Evolutionary conservation across 2,797 vertebrate species (phyloP).

Genomic region (Thripadectes ignobilis): DNA sequence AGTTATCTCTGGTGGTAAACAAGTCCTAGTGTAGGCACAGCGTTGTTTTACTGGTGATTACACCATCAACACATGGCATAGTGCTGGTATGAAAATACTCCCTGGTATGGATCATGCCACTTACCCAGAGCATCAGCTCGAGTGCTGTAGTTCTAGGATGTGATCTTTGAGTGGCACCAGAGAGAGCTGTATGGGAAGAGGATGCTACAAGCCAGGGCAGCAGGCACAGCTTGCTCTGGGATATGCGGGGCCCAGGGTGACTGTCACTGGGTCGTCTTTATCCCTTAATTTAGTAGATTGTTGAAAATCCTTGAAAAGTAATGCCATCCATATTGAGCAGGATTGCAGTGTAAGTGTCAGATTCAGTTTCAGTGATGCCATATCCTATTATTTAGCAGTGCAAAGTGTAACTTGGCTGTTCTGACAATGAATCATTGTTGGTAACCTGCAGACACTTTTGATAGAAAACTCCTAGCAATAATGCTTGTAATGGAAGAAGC

Average conservation of each 20-base stretch:
- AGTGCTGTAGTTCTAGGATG: background rate
- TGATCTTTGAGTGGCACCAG: constrained; percentile 54
- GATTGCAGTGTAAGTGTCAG: background rate
- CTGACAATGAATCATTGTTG: background rate
- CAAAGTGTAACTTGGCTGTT: background rate
- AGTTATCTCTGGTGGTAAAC: background rate
- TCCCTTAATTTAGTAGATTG: background rate
- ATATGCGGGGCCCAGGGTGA: background rate
- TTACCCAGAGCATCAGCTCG: background rate
- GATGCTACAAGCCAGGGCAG: background rate
- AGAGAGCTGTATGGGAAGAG: background rate
- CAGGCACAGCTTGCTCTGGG: background rate
- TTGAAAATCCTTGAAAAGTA: background rate
- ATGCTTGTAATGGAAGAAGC: background rate
- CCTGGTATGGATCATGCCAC: rapidly evolving
- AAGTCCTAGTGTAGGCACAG: background rate
- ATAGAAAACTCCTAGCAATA: background rate
- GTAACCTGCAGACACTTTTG: background rate
- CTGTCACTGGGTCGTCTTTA: background rate
- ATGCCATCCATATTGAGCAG: background rate
- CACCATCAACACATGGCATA: background rate
- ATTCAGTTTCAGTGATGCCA: background rate
- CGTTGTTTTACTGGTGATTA: background rate
- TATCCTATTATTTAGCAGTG: background rate
- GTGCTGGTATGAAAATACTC: background rate